These are phyloP conservation scores for Dicaeum eximium DNA, from an alignment of 2,113 vertebrate species.

Conservation along the genomic window DNA sequence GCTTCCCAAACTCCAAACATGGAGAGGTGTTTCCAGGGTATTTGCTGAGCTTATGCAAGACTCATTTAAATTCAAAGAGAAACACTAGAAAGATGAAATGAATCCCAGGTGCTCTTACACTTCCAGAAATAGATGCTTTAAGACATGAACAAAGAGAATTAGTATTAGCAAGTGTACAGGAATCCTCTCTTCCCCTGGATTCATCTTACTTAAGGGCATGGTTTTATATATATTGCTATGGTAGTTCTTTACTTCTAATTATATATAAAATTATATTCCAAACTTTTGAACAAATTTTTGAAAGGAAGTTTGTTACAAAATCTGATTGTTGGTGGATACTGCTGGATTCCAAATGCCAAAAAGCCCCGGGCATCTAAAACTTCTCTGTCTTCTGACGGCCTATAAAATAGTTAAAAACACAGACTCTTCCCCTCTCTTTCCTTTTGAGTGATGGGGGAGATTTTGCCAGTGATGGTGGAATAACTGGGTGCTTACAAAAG, in stretches of 20 bases:
- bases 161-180: not conserved
- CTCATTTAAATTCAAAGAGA: conserved; percentile 52
- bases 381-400: not conserved
- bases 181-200: not conserved
- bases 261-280: not conserved
- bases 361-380: not conserved
- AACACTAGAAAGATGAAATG: conserved; percentile 33
- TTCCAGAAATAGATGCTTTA: conserved; percentile 30
- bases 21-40: conserved; percentile 20
- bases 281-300: not conserved
- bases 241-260: not conserved
- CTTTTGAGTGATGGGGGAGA: not conserved
- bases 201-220: not conserved
- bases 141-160: conserved; percentile 22
- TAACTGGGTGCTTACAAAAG: not conserved
- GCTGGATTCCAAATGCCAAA: not conserved
- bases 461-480: not conserved
- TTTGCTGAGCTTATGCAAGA: conserved; percentile 21
- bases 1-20: not conserved
- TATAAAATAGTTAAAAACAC: not conserved
- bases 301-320: not conserved
- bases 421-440: not conserved
- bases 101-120: conserved; percentile 42
- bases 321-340: not conserved
- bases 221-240: not conserved